Evolutionary conservation across 2,113 vertebrate species (phyloP).

Genomic region (Lutjanus erythropterus): DNA sequence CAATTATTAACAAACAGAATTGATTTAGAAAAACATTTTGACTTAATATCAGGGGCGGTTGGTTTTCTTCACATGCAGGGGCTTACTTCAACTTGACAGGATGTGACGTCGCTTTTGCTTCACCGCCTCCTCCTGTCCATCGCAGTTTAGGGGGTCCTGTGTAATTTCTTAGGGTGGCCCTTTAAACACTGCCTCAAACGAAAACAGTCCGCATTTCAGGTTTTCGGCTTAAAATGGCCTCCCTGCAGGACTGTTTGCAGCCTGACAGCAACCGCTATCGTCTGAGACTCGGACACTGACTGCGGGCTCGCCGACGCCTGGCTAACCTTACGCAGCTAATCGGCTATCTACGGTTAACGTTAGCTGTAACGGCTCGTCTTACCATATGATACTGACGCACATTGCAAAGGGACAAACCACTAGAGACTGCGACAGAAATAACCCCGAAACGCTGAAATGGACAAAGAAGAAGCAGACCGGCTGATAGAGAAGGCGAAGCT

Average conservation of each 20-base stretch:
- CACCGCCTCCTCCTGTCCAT: constrained; percentile 31
- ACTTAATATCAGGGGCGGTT: rapidly evolving
- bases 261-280: constrained; percentile 18
- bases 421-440: neutral
- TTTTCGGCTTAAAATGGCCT: constrained; percentile 30
- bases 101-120: constrained; percentile 42
- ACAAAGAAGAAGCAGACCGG: constrained; percentile 84
- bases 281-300: constrained; percentile 30
- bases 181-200: constrained; percentile 5
- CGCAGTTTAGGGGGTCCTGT: constrained; percentile 1
- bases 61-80: neutral
- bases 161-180: constrained; percentile 1
- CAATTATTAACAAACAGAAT: neutral
- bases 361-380: constrained; percentile 37
- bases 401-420: constrained; percentile 21
- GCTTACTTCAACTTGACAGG: constrained; percentile 10
- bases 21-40: neutral
- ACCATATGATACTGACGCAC: constrained; percentile 51
- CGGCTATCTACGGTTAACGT: constrained; percentile 39
- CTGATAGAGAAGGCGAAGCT: constrained; percentile 87
- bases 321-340: constrained; percentile 66
- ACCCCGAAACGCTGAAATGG: constrained; percentile 63
- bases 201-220: neutral
- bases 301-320: constrained; percentile 18
- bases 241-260: constrained; percentile 24